phyloP scores from a whole-genome alignment of 2,888 invertebrate species.

The Sphaerophoria taeniata region DNA sequence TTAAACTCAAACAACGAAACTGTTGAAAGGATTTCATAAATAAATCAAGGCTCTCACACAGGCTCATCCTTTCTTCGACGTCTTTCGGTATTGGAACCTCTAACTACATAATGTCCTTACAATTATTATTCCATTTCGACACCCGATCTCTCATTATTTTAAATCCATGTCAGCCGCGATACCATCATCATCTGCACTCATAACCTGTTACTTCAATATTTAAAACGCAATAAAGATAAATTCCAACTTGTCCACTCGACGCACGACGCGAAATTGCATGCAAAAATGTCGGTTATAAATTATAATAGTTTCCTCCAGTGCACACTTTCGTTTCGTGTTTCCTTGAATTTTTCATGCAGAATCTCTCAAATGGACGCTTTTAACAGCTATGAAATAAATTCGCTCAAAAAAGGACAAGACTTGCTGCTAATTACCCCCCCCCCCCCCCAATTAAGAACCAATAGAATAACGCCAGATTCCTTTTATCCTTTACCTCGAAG shows the following conservation, averaged over 20 bases:
- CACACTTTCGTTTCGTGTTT: slow-evolving; percentile 34
- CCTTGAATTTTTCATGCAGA: slow-evolving; percentile 45
- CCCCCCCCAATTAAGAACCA: slow-evolving; percentile 46
- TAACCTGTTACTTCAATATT: slow-evolving; percentile 49
- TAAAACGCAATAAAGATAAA: slow-evolving; percentile 53
- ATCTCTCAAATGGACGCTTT: slow-evolving; percentile 44
- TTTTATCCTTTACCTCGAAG: slow-evolving; percentile 17
- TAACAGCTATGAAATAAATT: slow-evolving; percentile 40
- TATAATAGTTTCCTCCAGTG: slow-evolving; percentile 41
- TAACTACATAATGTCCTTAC: too few species aligned
- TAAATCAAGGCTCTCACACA: too few species aligned
- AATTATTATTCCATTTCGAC: too few species aligned
- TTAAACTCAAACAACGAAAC: too few species aligned
- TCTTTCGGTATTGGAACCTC: too few species aligned
- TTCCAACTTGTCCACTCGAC: too few species aligned
- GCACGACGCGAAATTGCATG: slow-evolving; percentile 5
- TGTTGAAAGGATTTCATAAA: too few species aligned
- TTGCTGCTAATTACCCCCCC: slow-evolving; percentile 69
- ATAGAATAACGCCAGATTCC: slow-evolving; percentile 29
- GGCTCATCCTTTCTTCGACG: too few species aligned
- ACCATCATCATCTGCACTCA: slow-evolving; percentile 25
- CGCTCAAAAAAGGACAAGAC: background rate
- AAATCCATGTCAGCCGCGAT: too few species aligned
- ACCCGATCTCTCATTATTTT: too few species aligned
- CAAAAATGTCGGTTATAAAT: slow-evolving; percentile 52